These are phyloP conservation scores for Passerina amoena DNA, from an alignment of 2,113 vertebrate genomes.

Conservation along the genomic window DNA sequence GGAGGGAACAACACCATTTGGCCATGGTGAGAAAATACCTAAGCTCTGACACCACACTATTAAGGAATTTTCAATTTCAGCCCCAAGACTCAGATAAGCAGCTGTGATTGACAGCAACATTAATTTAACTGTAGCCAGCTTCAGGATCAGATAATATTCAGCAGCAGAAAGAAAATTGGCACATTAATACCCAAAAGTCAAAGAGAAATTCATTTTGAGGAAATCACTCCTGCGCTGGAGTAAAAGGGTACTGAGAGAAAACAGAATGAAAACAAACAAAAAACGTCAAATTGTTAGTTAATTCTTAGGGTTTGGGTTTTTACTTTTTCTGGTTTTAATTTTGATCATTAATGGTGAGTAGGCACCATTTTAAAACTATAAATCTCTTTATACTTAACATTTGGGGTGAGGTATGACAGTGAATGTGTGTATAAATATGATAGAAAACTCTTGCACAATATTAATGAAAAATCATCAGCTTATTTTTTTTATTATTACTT, in stretches of 20 bases:
- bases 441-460: neutral
- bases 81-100: constrained; percentile 28
- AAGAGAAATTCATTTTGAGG: neutral
- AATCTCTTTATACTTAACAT: neutral
- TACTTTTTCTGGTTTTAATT: neutral
- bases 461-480: neutral
- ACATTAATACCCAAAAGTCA: neutral
- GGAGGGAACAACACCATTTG: fast-evolving
- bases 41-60: neutral
- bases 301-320: neutral
- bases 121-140: constrained; percentile 6
- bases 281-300: neutral
- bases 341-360: neutral
- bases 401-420: neutral
- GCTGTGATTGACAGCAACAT: constrained; percentile 34
- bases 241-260: neutral
- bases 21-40: neutral
- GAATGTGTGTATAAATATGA: neutral
- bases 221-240: neutral
- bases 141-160: constrained; percentile 22
- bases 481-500: neutral
- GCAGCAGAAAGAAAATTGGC: neutral
- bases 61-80: constrained; percentile 32
- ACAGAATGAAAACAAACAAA: neutral
- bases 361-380: neutral